phyloP scores from a whole-genome alignment of 64 coral and sea anemone genomes.

The Stylophora pistillata region DNA sequence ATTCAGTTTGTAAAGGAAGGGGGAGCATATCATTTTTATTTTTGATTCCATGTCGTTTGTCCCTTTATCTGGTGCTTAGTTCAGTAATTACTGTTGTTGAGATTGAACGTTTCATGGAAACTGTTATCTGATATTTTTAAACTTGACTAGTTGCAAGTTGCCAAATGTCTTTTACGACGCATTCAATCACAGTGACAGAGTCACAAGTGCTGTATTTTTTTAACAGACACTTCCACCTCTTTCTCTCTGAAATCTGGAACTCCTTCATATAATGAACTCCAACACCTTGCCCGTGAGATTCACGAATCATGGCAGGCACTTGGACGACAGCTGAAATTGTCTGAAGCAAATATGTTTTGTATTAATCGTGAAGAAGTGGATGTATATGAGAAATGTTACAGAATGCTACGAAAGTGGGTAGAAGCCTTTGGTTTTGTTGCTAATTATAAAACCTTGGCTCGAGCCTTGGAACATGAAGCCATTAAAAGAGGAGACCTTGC shows the following conservation, averaged over 20 bases:
- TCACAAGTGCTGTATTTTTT: too few relatives aligned
- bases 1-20: too few relatives aligned
- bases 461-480: neutral
- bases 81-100: too few relatives aligned
- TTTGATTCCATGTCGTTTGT: too few relatives aligned
- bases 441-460: constrained; percentile 11
- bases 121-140: too few relatives aligned
- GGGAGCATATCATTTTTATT: too few relatives aligned
- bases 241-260: neutral
- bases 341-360: constrained; percentile 14
- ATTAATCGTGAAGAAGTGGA: constrained; percentile 25
- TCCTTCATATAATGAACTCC: constrained; percentile 1
- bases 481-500: constrained; percentile 7
- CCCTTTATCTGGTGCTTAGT: too few relatives aligned
- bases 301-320: constrained; percentile 24
- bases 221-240: too few relatives aligned
- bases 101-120: too few relatives aligned
- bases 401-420: constrained; percentile 13
- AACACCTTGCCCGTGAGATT: constrained; percentile 18
- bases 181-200: too few relatives aligned
- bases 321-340: neutral
- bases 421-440: neutral
- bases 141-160: too few relatives aligned
- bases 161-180: too few relatives aligned
- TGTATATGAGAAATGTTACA: constrained; percentile 33